These are phyloP conservation scores for Ploceus nigricollis DNA, from an alignment of 2,113 vertebrate species.

Conservation along the genomic window DNA sequence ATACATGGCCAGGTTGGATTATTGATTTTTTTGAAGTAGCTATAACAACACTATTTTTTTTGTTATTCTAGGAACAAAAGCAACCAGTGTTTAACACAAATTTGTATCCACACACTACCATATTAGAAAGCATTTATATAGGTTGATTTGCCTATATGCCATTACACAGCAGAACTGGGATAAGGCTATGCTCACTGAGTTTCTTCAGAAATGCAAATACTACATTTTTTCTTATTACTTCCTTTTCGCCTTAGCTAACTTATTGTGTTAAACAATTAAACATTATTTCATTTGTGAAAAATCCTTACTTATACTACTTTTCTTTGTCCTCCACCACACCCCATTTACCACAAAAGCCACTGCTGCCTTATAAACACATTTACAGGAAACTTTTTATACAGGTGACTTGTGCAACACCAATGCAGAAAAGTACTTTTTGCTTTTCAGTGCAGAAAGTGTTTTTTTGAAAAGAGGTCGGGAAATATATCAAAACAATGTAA, in stretches of 20 bases:
- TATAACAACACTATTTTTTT: not conserved
- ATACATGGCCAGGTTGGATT: not conserved
- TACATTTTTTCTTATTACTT: not conserved
- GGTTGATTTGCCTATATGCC: not conserved
- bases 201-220: not conserved
- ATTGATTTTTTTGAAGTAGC: not conserved
- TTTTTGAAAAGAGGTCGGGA: not conserved
- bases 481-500: not conserved
- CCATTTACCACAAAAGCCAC: not conserved
- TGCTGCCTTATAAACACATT: not conserved
- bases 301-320: not conserved
- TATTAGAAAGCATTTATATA: not conserved
- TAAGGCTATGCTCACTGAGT: not conserved
- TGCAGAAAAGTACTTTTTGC: not conserved
- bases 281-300: not conserved
- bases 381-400: not conserved
- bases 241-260: not conserved
- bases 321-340: not conserved
- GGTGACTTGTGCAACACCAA: not conserved
- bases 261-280: not conserved
- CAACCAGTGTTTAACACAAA: not conserved
- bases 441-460: not conserved
- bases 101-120: not conserved
- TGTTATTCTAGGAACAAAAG: not conserved
- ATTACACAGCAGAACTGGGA: not conserved